Evolutionary conservation across 2,113 vertebrate genomes (phyloP), one percentile per base, ranked within the genome.

Genomic region (Apaloderma vittatum): DNA sequence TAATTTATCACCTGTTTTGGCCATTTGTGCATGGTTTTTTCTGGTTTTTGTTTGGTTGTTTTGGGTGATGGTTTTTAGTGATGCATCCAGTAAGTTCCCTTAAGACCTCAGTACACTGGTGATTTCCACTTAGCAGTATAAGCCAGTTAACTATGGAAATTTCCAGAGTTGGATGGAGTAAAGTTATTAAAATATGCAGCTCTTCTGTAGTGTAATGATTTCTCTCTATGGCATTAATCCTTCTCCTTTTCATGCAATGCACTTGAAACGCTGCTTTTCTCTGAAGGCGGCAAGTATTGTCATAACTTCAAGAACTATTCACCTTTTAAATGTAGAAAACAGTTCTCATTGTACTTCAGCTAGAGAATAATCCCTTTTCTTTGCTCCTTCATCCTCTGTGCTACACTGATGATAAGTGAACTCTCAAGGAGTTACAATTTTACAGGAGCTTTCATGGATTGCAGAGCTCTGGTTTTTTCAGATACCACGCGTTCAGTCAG

Each of bases 281-380:
- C 78, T 81, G 81, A 77, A 96, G 90, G 95, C 40, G 55, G 96
- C 92, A 96, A 88, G 90, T 96, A 95, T 97, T 97, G 95, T 97
- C 95, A 95, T 93, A 97, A 96, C 94, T 93, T 95, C 67, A 93
- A 95, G 81, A 97, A 95, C 94, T 94, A 67, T 96, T 94, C 93
- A 96, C 95, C 94, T 97, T 94, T 96, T 95, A 94, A 97, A 92
- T 63, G 90, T 48, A 90, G 86, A 94, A 95, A 97, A 95, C 88
- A 96, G 95, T 95, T 87, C 90, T 96, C 92, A 95, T 97, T 97
- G 95, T 97, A 78, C 80, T 96, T 90, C 72, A 91, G 94, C 80
- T 94, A 68, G 34, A 93, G 88, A 96, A 97, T 95, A 97, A 97
- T 95, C 96, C 82, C 84, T 94, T 97, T 96, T 94, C 93, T 97